Evolutionary conservation across 2,797 vertebrate genomes (phyloP).

Genomic region (Oryzias sinensis): DNA sequence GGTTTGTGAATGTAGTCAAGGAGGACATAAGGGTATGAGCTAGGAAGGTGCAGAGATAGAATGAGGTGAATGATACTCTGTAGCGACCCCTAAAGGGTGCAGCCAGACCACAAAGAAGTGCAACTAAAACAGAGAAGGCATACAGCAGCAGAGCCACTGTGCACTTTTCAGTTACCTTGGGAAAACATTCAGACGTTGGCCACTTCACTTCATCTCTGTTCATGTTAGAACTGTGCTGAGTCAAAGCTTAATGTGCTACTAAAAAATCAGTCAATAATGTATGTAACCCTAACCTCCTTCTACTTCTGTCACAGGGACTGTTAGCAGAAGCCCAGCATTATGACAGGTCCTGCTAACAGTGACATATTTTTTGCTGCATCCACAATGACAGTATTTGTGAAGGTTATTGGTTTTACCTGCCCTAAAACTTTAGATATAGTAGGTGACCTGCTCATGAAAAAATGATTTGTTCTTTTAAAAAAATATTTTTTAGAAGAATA

Average conservation of each 20-base stretch:
- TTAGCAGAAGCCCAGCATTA: constrained; percentile 54
- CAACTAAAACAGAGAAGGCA: too few species aligned
- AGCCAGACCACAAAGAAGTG: too few species aligned
- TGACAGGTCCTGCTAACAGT: constrained; percentile 38
- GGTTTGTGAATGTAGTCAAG: too few species aligned
- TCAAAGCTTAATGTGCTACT: constrained; percentile 54
- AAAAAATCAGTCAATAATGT: constrained; percentile 65
- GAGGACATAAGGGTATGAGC: too few species aligned
- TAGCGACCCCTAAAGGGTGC: too few species aligned
- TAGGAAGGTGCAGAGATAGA: too few species aligned
- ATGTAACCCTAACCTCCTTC: constrained; percentile 33
- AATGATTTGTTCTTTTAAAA: too few species aligned
- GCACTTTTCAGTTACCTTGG: constrained; percentile 32
- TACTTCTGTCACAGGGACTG: constrained; percentile 32
- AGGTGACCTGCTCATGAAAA: too few species aligned
- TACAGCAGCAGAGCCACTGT: constrained; percentile 9
- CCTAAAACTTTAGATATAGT: too few species aligned
- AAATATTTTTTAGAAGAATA: too few species aligned
- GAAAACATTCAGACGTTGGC: constrained; percentile 55
- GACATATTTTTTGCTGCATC: constrained; percentile 47
- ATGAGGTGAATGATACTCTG: too few species aligned
- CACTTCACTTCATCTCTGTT: constrained; percentile 39
- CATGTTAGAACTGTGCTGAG: constrained; percentile 32
- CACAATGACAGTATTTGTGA: constrained; percentile 65
- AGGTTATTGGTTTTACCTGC: constrained; percentile 58